Base-by-base conservation (phyloP, 2,888 invertebrate genomes). In the Andrena haemorrhoa region DNA sequence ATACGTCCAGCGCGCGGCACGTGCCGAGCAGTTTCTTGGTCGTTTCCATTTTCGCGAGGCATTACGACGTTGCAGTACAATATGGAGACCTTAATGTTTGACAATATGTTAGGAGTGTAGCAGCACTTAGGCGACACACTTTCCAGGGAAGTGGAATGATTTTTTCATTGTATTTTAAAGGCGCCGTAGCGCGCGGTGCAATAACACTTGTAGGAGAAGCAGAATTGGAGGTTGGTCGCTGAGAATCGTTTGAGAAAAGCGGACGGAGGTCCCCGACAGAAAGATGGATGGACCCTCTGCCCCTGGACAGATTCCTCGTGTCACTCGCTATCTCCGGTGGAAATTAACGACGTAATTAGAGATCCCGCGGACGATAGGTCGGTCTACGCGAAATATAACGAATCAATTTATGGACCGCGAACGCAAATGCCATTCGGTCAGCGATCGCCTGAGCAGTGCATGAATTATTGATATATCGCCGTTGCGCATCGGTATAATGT, bases 391-490 rank as follows among this genome's bases (percentile, higher is more conserved):
- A 56, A 74, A 61, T 58, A 68, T 65, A 79, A 78, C 78, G 74
- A 84, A 77, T 75, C 79, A 82, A 84, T 84, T 76, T 76, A 72
- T 75, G 76, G 70, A 16, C 63, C 49, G 79, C 61, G 53, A 70
- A 79, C 66, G 72, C 53, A 75, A 79, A 88, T 88, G 79, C 77
- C 75, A 66, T 60, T 69, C 72, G 71, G 66, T 56, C 70, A 70
- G 51, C 75, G 79, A 79, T 77, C 83, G 79, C 66, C 70, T 72
- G 69, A 63, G 49, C 63, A 75, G 33, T 58, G 51, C 74, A 88
- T 88, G 86, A 88, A 88, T 88, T 86, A 88, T 88, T 86, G 75
- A 86, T 88, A 86, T 88, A 82, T 31, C 75, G 33, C 26, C 64
- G 58, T 73, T 73, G 76, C 60, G 74, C 79, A 76, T 84, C 60